Evolutionary conservation across 2,888 invertebrate species (phyloP).

Genomic region (Pimpla rufipes): DNA sequence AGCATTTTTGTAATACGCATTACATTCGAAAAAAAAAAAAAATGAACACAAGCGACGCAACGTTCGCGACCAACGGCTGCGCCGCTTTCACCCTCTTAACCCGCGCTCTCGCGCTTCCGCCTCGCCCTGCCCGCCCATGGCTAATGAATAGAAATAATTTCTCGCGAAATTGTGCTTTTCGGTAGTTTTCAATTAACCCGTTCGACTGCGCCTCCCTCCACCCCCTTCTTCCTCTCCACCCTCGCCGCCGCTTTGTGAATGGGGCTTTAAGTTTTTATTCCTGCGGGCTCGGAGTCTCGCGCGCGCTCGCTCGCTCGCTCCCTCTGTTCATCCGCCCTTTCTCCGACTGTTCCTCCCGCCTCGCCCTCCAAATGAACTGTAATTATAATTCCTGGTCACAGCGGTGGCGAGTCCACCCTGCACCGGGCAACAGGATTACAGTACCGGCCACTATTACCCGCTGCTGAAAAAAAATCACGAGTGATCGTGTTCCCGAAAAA

Average conservation of each 20-base stretch:
- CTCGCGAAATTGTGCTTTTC: conserved; percentile 75
- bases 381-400: conserved; percentile 76
- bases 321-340: conserved; percentile 58
- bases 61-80: conserved; percentile 45
- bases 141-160: conserved; percentile 85
- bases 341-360: conserved; percentile 17
- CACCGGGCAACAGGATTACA: conserved; percentile 34
- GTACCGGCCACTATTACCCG: conserved; percentile 38
- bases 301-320: background rate
- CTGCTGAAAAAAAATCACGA: conserved; percentile 50
- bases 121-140: conserved; percentile 71
- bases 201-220: conserved; percentile 35
- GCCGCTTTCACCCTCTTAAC: conserved; percentile 45
- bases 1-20: conserved; percentile 29
- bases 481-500: conserved; percentile 37
- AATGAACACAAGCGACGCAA: conserved; percentile 59
- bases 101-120: conserved; percentile 46
- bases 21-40: conserved; percentile 56
- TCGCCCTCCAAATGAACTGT: conserved; percentile 72
- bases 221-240: conserved; percentile 52
- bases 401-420: conserved; percentile 25
- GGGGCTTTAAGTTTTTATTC: conserved; percentile 74
- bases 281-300: conserved; percentile 58
- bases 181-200: conserved; percentile 75
- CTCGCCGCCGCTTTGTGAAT: conserved; percentile 67